These are phyloP conservation scores for Drosophila serrata DNA, from an alignment of 1,140 invertebrate genomes.

Conservation along the genomic window DNA sequence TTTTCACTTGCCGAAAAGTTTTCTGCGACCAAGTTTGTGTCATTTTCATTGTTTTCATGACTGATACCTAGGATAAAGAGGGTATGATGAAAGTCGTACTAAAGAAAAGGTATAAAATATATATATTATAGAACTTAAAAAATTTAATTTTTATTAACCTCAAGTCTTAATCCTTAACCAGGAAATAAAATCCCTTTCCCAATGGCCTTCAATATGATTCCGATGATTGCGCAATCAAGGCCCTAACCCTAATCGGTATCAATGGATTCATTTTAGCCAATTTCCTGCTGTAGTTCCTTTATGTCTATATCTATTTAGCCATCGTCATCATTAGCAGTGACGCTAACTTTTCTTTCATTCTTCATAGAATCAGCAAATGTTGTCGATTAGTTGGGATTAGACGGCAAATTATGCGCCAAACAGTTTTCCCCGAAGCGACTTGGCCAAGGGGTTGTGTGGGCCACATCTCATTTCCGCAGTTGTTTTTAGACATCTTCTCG, in stretches of 20 bases:
- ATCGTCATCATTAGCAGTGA: constrained; percentile 76
- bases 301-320: constrained; percentile 63
- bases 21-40: constrained; percentile 50
- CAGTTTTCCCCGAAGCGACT: constrained; percentile 25
- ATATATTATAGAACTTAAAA: too few species aligned
- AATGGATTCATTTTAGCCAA: not conserved
- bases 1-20: constrained; percentile 56
- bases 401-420: constrained; percentile 75
- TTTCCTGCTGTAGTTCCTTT: not conserved
- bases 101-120: not conserved
- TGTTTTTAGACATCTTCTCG: constrained; percentile 30
- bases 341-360: constrained; percentile 68
- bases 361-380: constrained; percentile 79
- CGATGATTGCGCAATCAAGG: constrained; percentile 1
- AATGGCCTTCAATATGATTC: not conserved
- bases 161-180: not conserved
- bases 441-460: constrained; percentile 34
- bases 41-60: constrained; percentile 56
- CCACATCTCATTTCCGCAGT: constrained; percentile 58
- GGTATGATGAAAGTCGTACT: not conserved
- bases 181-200: not conserved
- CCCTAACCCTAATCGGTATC: constrained; percentile 27
- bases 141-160: too few species aligned
- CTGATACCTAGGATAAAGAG: not conserved
- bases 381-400: constrained; percentile 81